These are phyloP conservation scores for Diglossa cyanea DNA, from an alignment of 2,797 vertebrate genomes.

Conservation along the genomic window DNA sequence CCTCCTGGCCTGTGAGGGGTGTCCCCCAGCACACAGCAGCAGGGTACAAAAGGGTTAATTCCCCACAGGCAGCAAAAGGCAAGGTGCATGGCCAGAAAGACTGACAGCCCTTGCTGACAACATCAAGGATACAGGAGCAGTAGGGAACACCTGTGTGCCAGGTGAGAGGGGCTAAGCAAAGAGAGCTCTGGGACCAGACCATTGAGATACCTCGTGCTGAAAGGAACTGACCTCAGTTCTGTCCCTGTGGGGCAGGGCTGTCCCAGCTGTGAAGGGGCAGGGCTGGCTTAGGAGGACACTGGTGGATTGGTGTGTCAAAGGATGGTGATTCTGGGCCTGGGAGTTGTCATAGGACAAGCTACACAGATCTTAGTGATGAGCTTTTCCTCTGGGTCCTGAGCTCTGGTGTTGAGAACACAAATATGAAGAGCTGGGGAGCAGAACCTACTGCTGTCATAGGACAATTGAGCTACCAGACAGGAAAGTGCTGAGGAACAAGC, in stretches of 20 bases:
- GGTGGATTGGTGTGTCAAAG: fast-evolving
- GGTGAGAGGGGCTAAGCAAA: background rate
- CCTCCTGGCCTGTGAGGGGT: background rate
- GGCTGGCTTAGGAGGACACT: background rate
- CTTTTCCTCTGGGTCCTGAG: fast-evolving
- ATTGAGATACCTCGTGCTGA: fast-evolving
- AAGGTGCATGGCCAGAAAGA: background rate
- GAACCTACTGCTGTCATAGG: background rate
- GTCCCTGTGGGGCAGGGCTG: background rate
- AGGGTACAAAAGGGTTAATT: background rate
- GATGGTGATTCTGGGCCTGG: background rate
- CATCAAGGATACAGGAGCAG: background rate
- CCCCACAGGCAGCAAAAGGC: fast-evolving
- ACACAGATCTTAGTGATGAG: fast-evolving
- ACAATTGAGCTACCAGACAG: fast-evolving
- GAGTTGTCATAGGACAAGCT: background rate
- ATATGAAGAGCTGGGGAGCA: background rate
- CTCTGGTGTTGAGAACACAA: fast-evolving
- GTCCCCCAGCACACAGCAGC: background rate
- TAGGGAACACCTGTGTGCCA: background rate
- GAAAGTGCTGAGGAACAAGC: background rate
- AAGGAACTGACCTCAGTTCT: background rate
- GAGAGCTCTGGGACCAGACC: background rate
- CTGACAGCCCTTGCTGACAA: background rate
- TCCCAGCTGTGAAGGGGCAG: background rate